These are phyloP conservation scores for Cheilosia urbana DNA, from an alignment of 2,888 invertebrate genomes.

Conservation along the genomic window DNA sequence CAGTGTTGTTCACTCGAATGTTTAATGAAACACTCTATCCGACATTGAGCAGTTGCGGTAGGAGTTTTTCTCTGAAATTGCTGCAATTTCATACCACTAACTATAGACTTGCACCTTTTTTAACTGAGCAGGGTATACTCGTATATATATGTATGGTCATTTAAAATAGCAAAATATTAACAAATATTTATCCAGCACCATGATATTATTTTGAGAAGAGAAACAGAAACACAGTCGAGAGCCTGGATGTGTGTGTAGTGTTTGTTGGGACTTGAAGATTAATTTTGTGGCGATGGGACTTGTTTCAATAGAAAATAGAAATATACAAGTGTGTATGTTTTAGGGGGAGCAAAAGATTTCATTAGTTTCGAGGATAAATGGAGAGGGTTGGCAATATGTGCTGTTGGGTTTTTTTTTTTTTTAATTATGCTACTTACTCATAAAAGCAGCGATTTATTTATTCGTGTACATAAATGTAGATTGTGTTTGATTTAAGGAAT, in stretches of 20 bases:
- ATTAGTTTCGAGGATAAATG: constrained; percentile 38
- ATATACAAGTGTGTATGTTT: constrained; percentile 36
- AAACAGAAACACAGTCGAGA: constrained; percentile 1
- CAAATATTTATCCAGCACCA: constrained; percentile 65
- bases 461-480: too few relatives aligned
- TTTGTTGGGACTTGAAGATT: constrained; percentile 19
- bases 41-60: constrained; percentile 25
- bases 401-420: background rate
- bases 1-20: constrained; percentile 62
- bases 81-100: constrained; percentile 40
- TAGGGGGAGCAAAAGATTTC: constrained; percentile 18
- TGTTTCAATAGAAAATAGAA: constrained; percentile 21
- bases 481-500: too few relatives aligned
- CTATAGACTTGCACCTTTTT: constrained; percentile 50
- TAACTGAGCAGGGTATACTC: background rate
- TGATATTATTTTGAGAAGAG: constrained; percentile 55
- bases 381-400: background rate
- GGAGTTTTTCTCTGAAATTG: constrained; percentile 43
- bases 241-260: background rate
- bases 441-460: background rate
- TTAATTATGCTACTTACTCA: background rate
- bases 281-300: constrained; percentile 43
- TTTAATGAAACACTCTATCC: constrained; percentile 65
- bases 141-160: constrained; percentile 15
- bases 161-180: constrained; percentile 58